Base-by-base conservation (phyloP, 2,797 vertebrate genomes). In the Petrocephalus sullivani region DNA sequence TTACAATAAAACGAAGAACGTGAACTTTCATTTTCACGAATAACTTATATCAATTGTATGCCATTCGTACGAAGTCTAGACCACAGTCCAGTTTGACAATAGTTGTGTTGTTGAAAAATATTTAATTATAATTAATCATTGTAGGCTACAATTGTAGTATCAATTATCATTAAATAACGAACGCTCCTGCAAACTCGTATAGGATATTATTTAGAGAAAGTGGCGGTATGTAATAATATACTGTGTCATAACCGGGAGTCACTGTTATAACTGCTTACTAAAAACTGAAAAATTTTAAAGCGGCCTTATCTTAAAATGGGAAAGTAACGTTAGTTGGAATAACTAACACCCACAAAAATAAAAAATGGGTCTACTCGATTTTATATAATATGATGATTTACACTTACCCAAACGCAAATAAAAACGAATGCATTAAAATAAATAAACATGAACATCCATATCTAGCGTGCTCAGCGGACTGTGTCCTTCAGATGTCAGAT, bases 401-500 rank as follows among this genome's bases (percentile, higher is more conserved):
- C 75, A 19, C 10, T 81, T 49, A 49, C 19, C 46, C 75, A 49
- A 49, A 71, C 16, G 12, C 64, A 71, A 28, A 71, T 28, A 71
- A 71, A 71, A 71, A 16, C 12, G 28, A 71, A 12, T 37, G 4
- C 37, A 71, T 71, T 71, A 2, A 37, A 71, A 71, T 12, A 16
- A 71, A 71, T 16, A 71, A 71, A 37, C 64, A 16, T 71, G 12
- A 19, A 81, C 46, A 81, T 81, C 14, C 46, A 49, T 81, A 81
- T 41, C 75, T 81, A 81, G 41, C 41, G 58, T 86, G 85, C 41
- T 86, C 54, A 86, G 85, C 54, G 53, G 54, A 28, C 58, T 61
- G 54, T 61, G 54, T 84, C 51, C 86, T 87, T 87, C 37, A 87
- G 49, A 87, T 64, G 46, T 60, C 37, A 87, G 58, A 21, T 41